Percentiles rank a stretch among this genome's conserved stretches.
These are phyloP conservation scores for Chunga burmeisteri DNA, from an alignment of 2,113 vertebrate species.

Conservation along the genomic window DNA sequence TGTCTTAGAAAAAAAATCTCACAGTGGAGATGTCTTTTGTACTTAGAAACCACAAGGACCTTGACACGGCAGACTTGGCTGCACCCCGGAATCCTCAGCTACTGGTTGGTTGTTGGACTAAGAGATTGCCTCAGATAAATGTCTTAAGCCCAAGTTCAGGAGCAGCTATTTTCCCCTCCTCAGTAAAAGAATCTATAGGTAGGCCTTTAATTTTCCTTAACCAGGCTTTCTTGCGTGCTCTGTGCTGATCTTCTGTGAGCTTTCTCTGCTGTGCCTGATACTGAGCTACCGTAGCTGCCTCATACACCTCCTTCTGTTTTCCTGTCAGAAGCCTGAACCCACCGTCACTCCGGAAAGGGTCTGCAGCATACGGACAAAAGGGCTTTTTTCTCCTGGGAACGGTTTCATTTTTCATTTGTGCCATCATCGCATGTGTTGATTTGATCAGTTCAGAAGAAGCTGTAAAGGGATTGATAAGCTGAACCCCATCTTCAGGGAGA, in stretches of 20 bases:
- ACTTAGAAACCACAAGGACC: neutral
- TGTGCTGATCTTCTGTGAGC: neutral
- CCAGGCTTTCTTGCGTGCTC: slow-evolving; percentile 56
- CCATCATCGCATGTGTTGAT: neutral
- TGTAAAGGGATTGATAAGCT: neutral
- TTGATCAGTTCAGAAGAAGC: neutral
- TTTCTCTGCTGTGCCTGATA: neutral
- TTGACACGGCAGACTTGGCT: neutral
- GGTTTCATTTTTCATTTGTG: neutral
- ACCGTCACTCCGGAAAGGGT: slow-evolving; percentile 39
- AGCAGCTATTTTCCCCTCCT: slow-evolving; percentile 62
- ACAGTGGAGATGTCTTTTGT: neutral
- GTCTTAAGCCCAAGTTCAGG: slow-evolving; percentile 70
- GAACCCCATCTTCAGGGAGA: neutral
- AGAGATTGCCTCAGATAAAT: slow-evolving; percentile 63
- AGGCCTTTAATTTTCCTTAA: slow-evolving; percentile 71
- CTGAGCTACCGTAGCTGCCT: slow-evolving; percentile 18
- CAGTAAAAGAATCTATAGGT: slow-evolving; percentile 52
- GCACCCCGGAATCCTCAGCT: neutral
- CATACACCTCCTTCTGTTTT: slow-evolving; percentile 52
- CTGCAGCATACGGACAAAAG: neutral
- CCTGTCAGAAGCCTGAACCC: slow-evolving; percentile 70
- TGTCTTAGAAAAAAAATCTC: neutral
- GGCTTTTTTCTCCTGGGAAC: neutral
- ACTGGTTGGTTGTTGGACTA: neutral